Conservation (phyloP, 2,797 vertebrate genomes). For the Sphaeramia orbicularis region DNA sequence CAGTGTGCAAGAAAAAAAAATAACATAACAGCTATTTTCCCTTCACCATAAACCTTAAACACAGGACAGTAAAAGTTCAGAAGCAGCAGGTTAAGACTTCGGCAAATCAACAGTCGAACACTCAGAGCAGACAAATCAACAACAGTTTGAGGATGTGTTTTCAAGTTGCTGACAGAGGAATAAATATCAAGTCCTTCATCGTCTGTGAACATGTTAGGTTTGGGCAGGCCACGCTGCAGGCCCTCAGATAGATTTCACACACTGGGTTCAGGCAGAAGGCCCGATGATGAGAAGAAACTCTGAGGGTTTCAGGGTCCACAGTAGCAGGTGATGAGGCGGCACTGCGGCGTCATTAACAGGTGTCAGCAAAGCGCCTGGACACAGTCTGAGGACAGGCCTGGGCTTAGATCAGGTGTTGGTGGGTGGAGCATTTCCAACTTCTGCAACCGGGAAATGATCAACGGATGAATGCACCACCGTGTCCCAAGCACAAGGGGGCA, state of each 20-base stretch:
- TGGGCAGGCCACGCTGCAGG: too few relatives aligned
- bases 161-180: background rate
- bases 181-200: conserved; percentile 16
- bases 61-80: conserved; percentile 15
- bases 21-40: conserved; percentile 16
- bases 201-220: too few relatives aligned
- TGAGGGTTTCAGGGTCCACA: background rate
- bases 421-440: background rate
- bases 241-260: background rate
- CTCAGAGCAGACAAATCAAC: too few relatives aligned
- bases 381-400: too few relatives aligned
- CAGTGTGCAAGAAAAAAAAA: conserved; percentile 54
- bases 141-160: background rate
- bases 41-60: conserved; percentile 53
- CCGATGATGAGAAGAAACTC: too few relatives aligned
- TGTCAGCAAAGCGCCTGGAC: background rate
- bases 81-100: conserved; percentile 60
- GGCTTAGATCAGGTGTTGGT: too few relatives aligned
- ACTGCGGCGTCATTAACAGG: background rate
- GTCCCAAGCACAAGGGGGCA: conserved; percentile 60
- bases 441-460: conserved; percentile 2
- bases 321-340: background rate
- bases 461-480: conserved; percentile 22
- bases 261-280: too few relatives aligned
- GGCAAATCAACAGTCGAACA: conserved; percentile 11